Evolutionary conservation across 2,113 vertebrate species (phyloP).

Genomic region (Steatornis caripensis): DNA sequence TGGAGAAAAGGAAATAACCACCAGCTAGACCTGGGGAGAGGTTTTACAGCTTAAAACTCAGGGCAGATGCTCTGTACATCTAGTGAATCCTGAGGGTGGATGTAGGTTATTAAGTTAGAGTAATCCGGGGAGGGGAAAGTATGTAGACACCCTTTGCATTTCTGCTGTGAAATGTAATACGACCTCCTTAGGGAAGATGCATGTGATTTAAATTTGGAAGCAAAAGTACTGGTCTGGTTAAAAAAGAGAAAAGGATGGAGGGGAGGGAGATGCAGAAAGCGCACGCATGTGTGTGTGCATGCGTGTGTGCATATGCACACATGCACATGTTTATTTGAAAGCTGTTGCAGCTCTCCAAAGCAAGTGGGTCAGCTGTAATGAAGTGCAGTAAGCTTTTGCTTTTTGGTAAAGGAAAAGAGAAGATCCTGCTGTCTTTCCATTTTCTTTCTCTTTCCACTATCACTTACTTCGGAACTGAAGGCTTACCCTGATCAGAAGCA

Average conservation of each 20-base stretch:
- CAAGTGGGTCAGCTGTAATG: neutral
- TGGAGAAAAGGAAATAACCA: neutral
- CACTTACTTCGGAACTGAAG: neutral
- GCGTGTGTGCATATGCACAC: neutral
- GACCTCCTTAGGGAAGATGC: neutral
- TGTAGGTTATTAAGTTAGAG: neutral
- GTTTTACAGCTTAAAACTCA: neutral
- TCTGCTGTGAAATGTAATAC: neutral
- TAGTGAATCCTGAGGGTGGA: neutral
- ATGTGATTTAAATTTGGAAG: neutral
- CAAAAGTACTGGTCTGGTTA: neutral
- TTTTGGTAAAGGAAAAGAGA: neutral
- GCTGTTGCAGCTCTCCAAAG: neutral
- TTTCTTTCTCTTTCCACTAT: neutral
- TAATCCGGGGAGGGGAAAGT: neutral
- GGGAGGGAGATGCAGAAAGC: neutral
- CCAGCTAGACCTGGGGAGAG: neutral
- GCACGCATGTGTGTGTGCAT: accelerated
- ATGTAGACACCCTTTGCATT: neutral
- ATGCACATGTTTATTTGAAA: neutral
- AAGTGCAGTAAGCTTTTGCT: neutral
- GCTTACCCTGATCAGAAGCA: neutral
- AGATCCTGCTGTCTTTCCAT: neutral
- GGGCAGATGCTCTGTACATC: neutral
- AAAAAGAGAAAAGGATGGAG: neutral